Evolutionary conservation across 2,797 vertebrate species (phyloP), one percentile per base, ranked within the genome.

Genomic region (Psittacula derbiana): DNA sequence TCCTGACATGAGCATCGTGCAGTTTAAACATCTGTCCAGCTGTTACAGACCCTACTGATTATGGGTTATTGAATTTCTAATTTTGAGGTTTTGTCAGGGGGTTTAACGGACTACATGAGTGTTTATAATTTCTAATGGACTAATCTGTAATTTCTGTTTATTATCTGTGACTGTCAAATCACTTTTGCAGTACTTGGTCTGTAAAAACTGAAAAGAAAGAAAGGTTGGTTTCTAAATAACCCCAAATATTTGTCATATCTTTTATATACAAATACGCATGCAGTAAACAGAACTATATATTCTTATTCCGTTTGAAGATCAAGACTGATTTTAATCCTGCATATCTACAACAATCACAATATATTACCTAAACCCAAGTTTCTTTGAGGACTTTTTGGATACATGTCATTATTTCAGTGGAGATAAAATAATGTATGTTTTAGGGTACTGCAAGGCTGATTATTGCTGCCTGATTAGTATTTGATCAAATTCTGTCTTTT

Each of bases 11-110:
- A 97, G 95, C 96, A 87, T 90, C 61, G 90, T 74, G 72, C 96
- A 86, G 94, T 93, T 96, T 96, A 92, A 97, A 97, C 97, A 96
- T 97, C 97, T 96, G 96, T 95, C 96, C 96, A 69, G 90, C 92
- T 89, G 31, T 91, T 95, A 96, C 92, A 97, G 97, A 92, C 96
- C 95, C 65, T 71, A 58, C 88, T 64, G 95, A 94, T 97, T 93
- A 95, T 80, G 50, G 53, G 78, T 60, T 80, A 96, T 97, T 96
- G 96, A 95, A 97, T 97, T 98, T 97, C 96, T 97, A 73, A 97
- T 98, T 97, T 96, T 93, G 95, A 95, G 97, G 95, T 97, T 96
- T 90, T 69, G 95, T 95, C 94, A 86, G 86, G 93, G 93, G 94
- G 80, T 81, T 95, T 91, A 81, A 49, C 74, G 28, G 94, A 80